Base-by-base conservation (phyloP, 2,888 invertebrate species). In the Drosophila seclusa region DNA sequence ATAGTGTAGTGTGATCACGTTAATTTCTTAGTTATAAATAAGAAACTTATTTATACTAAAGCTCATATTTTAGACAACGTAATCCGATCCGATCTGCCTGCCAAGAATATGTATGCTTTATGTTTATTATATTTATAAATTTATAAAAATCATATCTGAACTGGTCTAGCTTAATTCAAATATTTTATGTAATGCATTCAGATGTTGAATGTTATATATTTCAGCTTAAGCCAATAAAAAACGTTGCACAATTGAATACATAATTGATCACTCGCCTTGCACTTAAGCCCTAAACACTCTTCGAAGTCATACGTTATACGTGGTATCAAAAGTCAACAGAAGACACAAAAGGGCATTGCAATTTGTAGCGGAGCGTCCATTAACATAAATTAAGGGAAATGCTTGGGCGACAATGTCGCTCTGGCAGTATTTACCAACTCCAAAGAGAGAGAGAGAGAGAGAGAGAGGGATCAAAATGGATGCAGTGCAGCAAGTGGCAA, bases 351-450 rank as follows among this genome's bases (percentile, higher is more conserved):
- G 83, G 80, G 86, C 88, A 83, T 71, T 81, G 80, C 87, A 91
- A 91, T 91, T 91, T 91, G 85, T 90, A 89, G 80, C 83, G 62
- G 59, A 65, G 76, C 65, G 71, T 84, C 91, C 91, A 91, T 91
- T 91, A 90, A 91, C 91, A 91, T 90, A 91, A 91, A 91, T 91
- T 87, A 88, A 87, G 79, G 75, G 52, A 79, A 78, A 78, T 75
- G 80, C 66, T 38, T 59, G 53, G 58, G 79, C 70, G 78, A 78
- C 78, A 78, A 75, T 79, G 78, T 78, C 64, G 68, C 55, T 53
- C 42, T 67, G 61, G 59, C 50, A 68, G 58, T 45, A 55, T 31
- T 55, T 63, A 16, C 24, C 45, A 49, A 49, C 49, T 50, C 49
- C 11, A 50, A 50, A 4, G 16, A 34, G 10, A 21, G 8, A 21